Conservation (phyloP, 2,888 invertebrate genomes). For the Netelia fuscicornis region DNA sequence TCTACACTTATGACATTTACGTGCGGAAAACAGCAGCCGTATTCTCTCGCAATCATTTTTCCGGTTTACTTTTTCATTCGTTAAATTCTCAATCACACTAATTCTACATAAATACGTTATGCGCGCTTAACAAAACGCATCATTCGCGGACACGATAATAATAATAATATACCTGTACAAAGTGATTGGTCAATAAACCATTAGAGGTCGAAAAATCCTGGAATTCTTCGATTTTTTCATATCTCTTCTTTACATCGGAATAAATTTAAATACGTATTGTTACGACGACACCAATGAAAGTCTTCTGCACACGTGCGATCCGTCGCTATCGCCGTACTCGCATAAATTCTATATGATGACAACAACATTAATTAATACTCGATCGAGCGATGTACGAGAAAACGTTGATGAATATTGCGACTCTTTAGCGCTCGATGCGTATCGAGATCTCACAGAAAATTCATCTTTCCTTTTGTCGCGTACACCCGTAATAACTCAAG, state of each 20-base stretch:
- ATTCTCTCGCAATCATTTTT: constrained; percentile 17
- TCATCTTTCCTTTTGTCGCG: not conserved
- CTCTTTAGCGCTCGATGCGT: constrained; percentile 5
- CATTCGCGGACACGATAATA: not conserved
- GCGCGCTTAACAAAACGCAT: constrained; percentile 19
- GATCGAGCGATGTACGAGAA: constrained; percentile 51
- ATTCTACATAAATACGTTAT: constrained; percentile 59
- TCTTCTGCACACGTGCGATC: not conserved
- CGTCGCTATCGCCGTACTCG: constrained; percentile 6
- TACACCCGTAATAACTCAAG: constrained; percentile 21
- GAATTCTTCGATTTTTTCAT: not conserved
- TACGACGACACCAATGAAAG: constrained; percentile 40
- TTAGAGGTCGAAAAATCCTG: constrained; percentile 11
- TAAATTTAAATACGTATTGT: constrained; percentile 27
- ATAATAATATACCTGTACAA: constrained; percentile 39
- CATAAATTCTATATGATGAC: constrained; percentile 34
- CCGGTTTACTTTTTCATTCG: not conserved
- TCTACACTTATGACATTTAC: constrained; percentile 1
- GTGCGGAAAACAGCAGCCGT: not conserved
- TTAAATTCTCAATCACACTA: constrained; percentile 23
- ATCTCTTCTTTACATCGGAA: constrained; percentile 3
- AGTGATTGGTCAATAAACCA: constrained; percentile 28
- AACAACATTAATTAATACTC: constrained; percentile 33
- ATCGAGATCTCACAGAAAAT: constrained; percentile 9
- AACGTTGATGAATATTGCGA: constrained; percentile 7